Evolutionary conservation across 2,888 invertebrate genomes (phyloP).

Genomic region (Agriotes lineatus): DNA sequence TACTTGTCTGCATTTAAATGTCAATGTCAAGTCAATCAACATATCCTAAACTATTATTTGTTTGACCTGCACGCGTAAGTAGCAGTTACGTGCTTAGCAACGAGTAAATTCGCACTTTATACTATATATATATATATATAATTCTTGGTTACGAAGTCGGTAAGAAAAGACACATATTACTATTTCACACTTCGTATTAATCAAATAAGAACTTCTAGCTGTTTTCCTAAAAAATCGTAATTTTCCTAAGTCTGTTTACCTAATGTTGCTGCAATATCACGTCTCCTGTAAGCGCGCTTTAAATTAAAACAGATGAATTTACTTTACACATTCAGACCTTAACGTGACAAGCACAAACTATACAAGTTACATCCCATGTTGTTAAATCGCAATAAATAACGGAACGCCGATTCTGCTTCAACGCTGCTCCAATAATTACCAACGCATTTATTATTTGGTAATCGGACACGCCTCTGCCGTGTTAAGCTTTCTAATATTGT

Average conservation of each 20-base stretch:
- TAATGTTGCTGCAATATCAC: too few species aligned
- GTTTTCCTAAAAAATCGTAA: background rate
- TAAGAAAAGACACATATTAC: too few species aligned
- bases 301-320: background rate
- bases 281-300: background rate
- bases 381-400: conserved; percentile 33
- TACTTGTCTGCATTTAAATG: too few species aligned
- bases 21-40: too few species aligned
- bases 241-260: background rate
- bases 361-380: conserved; percentile 10
- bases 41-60: too few species aligned
- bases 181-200: too few species aligned
- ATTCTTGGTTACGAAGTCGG: too few species aligned
- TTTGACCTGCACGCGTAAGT: too few species aligned
- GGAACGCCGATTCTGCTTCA: conserved; percentile 23
- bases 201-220: background rate
- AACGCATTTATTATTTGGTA: conserved; percentile 31
- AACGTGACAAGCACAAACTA: conserved; percentile 14
- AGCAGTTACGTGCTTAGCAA: too few species aligned
- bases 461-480: conserved; percentile 29
- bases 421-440: conserved; percentile 27
- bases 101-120: too few species aligned
- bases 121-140: too few species aligned
- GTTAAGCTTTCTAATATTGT: conserved; percentile 23
- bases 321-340: background rate